These are phyloP conservation scores for Leptocoma aspasia DNA, from an alignment of 2,113 vertebrate species.

Conservation along the genomic window DNA sequence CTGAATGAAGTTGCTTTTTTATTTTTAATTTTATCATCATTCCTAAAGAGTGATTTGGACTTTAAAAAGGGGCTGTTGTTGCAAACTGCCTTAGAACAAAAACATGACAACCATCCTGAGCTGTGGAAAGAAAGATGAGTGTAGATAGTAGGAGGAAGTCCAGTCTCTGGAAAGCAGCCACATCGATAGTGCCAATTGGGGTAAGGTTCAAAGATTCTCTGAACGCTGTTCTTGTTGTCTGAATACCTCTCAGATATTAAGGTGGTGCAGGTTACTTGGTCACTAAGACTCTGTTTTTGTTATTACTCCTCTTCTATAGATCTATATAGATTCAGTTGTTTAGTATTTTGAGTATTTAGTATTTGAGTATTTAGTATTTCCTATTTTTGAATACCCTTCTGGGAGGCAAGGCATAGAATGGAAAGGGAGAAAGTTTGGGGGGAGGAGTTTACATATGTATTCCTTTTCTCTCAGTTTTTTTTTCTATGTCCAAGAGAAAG, in stretches of 20 bases:
- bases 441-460: neutral
- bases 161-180: neutral
- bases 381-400: neutral
- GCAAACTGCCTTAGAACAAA: neutral
- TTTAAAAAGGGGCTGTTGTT: neutral
- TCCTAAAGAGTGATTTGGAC: neutral
- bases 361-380: neutral
- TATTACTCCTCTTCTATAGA: neutral
- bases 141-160: neutral
- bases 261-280: neutral
- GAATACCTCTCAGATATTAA: neutral
- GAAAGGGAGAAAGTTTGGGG: neutral
- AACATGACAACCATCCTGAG: neutral
- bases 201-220: neutral
- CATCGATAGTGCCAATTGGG: neutral
- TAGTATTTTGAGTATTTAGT: neutral
- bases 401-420: neutral
- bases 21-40: neutral
- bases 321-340: neutral
- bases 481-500: neutral
- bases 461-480: neutral
- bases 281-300: neutral
- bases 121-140: neutral
- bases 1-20: neutral
- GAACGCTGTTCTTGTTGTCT: neutral